Percentiles rank a stretch among this genome's conserved stretches.
These are phyloP conservation scores for Halichondria panicea DNA, from an alignment of 37 sponge, comb jelly and placozoan genomes.

Conservation along the genomic window DNA sequence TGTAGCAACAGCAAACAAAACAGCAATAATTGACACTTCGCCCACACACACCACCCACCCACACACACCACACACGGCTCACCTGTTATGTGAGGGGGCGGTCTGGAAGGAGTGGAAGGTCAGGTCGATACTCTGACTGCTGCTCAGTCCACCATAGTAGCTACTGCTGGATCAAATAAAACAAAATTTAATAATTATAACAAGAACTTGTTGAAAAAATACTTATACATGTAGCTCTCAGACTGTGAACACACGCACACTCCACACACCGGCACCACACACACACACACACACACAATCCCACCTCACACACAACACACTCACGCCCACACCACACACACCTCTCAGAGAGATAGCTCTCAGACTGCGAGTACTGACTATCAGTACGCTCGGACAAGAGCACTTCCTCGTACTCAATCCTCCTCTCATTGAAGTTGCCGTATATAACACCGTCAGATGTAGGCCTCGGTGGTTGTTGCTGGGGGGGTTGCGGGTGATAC, in stretches of 20 bases:
- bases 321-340: background rate
- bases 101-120: slow-evolving; percentile 67
- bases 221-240: too few relatives aligned
- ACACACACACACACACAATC: background rate
- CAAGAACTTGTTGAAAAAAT: too few relatives aligned
- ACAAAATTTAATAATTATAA: too few relatives aligned
- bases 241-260: too few relatives aligned
- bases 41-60: too few relatives aligned
- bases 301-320: background rate
- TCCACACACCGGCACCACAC: too few relatives aligned
- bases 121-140: slow-evolving; percentile 61
- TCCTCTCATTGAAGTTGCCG: slow-evolving; percentile 51
- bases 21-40: too few relatives aligned
- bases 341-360: slow-evolving; percentile 53
- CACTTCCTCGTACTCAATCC: slow-evolving; percentile 62
- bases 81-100: slow-evolving; percentile 44
- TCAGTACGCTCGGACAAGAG: slow-evolving; percentile 47
- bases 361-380: slow-evolving; percentile 49
- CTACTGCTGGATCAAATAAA: slow-evolving; percentile 18
- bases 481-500: background rate
- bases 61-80: too few relatives aligned
- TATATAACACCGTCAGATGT: slow-evolving; percentile 30
- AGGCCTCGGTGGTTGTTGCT: background rate
- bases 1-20: too few relatives aligned
- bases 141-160: slow-evolving; percentile 44